Conservation (phyloP, 2,888 invertebrate species). For the Gastrophysa polygoni region DNA sequence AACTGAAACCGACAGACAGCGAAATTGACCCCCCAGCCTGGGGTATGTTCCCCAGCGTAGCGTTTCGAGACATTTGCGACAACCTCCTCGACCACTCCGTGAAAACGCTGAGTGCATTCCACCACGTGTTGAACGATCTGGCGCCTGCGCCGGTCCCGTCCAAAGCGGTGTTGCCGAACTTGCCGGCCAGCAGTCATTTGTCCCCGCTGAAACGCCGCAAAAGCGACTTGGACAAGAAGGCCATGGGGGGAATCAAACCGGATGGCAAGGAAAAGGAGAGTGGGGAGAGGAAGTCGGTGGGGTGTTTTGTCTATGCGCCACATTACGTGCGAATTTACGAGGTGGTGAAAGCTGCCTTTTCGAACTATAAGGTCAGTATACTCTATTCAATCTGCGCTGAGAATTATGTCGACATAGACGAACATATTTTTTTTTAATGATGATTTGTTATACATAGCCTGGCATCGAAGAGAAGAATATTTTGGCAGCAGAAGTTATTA, state of each 20-base stretch:
- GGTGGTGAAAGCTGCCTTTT: conserved; percentile 78
- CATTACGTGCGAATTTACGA: conserved; percentile 88
- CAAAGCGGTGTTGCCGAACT: conserved; percentile 65
- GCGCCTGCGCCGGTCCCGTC: conserved; percentile 61
- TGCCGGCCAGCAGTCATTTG: conserved; percentile 56
- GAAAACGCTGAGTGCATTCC: conserved; percentile 75
- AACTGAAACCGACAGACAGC: conserved; percentile 42
- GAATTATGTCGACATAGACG: too few relatives aligned
- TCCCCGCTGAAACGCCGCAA: conserved; percentile 59
- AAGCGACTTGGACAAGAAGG: conserved; percentile 54
- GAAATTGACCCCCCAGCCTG: conserved; percentile 41
- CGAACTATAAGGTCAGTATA: conserved; percentile 85
- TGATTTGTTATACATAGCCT: too few relatives aligned
- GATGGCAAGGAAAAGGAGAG: conserved; percentile 46
- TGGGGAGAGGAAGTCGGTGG: conserved; percentile 55
- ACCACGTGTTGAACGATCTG: conserved; percentile 76
- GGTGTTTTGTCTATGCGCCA: conserved; percentile 71
- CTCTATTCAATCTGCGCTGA: too few relatives aligned
- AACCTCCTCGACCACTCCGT: conserved; percentile 70
- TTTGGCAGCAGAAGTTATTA: too few relatives aligned
- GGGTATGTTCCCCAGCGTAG: conserved; percentile 57
- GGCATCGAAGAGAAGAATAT: too few relatives aligned
- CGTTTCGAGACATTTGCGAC: conserved; percentile 65
- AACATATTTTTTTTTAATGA: too few relatives aligned
- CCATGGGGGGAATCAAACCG: conserved; percentile 41